phyloP scores from a whole-genome alignment of 2,113 vertebrate species.

The Ageneiosus marmoratus region DNA sequence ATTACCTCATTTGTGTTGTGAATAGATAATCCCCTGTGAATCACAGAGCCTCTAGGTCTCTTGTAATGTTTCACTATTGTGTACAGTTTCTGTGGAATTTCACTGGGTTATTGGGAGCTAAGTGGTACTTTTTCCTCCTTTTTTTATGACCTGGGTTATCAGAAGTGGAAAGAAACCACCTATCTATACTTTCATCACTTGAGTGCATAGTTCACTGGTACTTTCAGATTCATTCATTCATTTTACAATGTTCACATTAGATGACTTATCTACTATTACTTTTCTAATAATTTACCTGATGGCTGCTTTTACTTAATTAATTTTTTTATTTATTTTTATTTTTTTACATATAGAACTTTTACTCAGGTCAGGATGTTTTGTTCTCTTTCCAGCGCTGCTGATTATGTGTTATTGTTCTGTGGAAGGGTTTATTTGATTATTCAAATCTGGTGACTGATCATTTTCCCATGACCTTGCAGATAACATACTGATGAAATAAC shows the following conservation, averaged over 20 bases:
- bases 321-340: no score
- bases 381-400: not conserved
- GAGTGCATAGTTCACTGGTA: not conserved
- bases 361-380: not conserved
- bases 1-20: not conserved
- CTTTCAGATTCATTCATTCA: not conserved
- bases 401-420: no score
- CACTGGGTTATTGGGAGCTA: not conserved
- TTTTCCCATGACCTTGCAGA: not conserved
- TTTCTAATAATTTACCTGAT: not conserved
- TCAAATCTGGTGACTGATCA: not conserved
- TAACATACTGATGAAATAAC: not conserved
- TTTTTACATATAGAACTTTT: not conserved
- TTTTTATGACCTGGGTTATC: not conserved
- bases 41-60: not conserved
- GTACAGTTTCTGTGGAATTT: slow-evolving; percentile 34
- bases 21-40: slow-evolving; percentile 11
- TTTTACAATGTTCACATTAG: not conserved
- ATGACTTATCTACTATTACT: not conserved
- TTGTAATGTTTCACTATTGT: not conserved
- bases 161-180: not conserved
- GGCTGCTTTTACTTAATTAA: no score
- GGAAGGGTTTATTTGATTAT: no score
- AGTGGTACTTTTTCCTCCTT: slow-evolving; percentile 2
- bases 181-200: not conserved